Base-by-base conservation (phyloP, 2,797 vertebrate species). In the Melanotaenia trifasciata region DNA sequence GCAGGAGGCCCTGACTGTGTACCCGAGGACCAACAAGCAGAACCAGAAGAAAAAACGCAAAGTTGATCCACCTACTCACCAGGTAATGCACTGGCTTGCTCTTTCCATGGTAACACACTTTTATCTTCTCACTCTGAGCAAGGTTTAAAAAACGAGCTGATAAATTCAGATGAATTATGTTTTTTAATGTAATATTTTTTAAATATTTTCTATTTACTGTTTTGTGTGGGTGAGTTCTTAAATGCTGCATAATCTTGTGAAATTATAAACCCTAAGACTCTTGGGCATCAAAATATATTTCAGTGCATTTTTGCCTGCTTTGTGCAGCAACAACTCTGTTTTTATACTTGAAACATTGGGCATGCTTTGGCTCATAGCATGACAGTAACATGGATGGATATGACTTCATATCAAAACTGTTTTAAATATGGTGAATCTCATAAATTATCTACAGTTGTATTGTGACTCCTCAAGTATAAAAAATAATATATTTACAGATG, bases 11-110 rank as follows among this genome's bases (percentile, higher is more conserved):
- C 94, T 99, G 83, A 94, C 96, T 0, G 95, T 98, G 32, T 99
- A 99, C 79, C 98, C 97, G 0, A 94, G 96, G 82, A 98, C 97
- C 71, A 99, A 99, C 91, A 99, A 98, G 83, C 98, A 98, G 91
- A 99, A 98, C 91, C 97, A 97, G 92, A 99, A 99, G 92, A 99
- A 99, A 90, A 99, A 99, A 82, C 95, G 98, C 86, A 99, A 99
- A 85, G 98, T 99, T 5, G 98, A 99, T 89, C 95, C 97, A 3
- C 95, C 97, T 24, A 97, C 96, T 33, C 96, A 96, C 1, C 98
- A 98, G 97, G 98, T 99, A 95, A 91, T 36, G 13, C 56, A 33
- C 5, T 16, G 64, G 12, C 28, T 70, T 47, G 30, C 28, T 32
- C 45, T 59, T 35, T 38, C 28, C n/a, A 11, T 4, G 3, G 3